A percentile compares a stretch with the other conserved stretches of the same genome.
phyloP scores from a whole-genome alignment of 2,797 vertebrate genomes.

The Paedocypris micromegethes region DNA sequence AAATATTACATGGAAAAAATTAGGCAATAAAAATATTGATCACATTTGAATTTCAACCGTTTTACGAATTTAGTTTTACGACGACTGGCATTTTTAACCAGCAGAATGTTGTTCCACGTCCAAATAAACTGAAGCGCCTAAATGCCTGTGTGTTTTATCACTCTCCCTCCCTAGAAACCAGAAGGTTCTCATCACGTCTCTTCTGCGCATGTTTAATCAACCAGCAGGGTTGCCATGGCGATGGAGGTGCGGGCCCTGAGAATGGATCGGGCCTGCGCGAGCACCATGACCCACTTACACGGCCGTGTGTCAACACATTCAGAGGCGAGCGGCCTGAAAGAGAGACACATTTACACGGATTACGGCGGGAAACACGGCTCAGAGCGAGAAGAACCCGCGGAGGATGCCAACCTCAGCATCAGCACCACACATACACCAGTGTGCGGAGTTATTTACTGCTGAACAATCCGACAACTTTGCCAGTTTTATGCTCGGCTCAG shows the following conservation, averaged over 20 bases:
- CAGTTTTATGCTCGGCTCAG: conserved; percentile 6
- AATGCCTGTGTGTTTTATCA: conserved; percentile 5
- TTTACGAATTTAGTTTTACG: no score
- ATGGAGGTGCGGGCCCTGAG: conserved; percentile 76
- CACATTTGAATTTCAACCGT: no score
- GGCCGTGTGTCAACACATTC: conserved; percentile 87
- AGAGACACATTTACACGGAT: conserved; percentile 67
- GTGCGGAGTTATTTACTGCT: no score
- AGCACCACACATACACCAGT: no score
- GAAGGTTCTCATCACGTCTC: conserved; percentile 59
- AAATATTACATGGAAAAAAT: no score
- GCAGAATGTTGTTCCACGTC: background rate
- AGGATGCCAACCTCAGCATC: background rate
- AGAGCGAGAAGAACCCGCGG: conserved; percentile 39
- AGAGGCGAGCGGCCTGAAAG: conserved; percentile 79
- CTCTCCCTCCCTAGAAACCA: conserved; percentile 54
- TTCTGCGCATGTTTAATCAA: conserved; percentile 87
- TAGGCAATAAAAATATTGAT: no score
- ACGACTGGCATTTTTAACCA: no score
- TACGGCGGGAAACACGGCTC: conserved; percentile 60
- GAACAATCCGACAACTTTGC: conserved; percentile 30
- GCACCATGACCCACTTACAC: conserved; percentile 87
- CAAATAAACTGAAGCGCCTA: conserved; percentile 21
- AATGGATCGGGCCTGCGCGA: conserved; percentile 77
- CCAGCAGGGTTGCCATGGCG: conserved; percentile 89